phyloP scores from a whole-genome alignment of 2,113 vertebrate genomes.

The pig (Sus scrofa) region T2T-Sscrofa CM000824.6:116256501-116257000 shows the following conservation, averaged over 20 bases:
- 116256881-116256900: neutral
- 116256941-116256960: neutral
- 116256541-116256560: neutral
- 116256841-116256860: neutral
- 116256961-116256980: neutral
- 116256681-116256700: neutral
- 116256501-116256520: neutral
- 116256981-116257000: neutral
- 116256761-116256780: conserved; percentile 23
- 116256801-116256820: neutral
- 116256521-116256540: neutral
- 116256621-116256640: neutral
- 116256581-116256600: neutral
- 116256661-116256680: neutral
- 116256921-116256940: neutral
- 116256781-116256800: neutral
- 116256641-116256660: neutral
- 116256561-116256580: neutral
- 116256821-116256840: neutral
- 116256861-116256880: neutral
- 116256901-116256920: neutral
- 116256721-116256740: neutral
- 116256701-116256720: neutral
- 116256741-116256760: neutral
- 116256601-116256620: neutral